Evolutionary conservation across 2,113 vertebrate genomes (phyloP).

Genomic region (Grammomys dolichurus): DNA sequence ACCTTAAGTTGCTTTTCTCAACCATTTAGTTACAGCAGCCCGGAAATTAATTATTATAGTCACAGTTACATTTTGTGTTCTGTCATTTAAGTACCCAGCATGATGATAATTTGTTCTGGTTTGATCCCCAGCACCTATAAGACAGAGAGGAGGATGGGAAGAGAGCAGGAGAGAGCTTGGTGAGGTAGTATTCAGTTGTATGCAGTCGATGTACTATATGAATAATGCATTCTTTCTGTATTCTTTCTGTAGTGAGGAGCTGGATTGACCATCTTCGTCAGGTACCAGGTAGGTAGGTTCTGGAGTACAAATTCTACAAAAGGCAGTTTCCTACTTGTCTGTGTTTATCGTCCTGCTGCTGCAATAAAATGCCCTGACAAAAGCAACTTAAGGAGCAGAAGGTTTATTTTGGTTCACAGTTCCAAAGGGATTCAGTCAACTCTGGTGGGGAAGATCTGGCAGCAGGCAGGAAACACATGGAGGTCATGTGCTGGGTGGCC

Average conservation of each 20-base stretch:
- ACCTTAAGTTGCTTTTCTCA: background rate
- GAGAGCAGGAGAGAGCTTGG: background rate
- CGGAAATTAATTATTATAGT: conserved; percentile 1
- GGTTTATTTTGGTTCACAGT: background rate
- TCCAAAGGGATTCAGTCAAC: background rate
- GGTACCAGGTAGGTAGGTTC: background rate
- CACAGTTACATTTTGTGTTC: background rate
- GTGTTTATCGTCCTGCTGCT: background rate
- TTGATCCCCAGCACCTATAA: background rate
- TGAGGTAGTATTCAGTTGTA: background rate
- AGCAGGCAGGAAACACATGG: too few relatives aligned
- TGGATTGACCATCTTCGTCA: background rate
- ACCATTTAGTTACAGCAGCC: background rate
- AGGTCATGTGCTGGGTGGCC: background rate
- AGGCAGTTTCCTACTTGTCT: background rate
- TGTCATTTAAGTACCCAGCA: background rate
- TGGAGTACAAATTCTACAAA: conserved; percentile 15
- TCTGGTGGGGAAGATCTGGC: background rate
- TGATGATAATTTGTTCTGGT: background rate
- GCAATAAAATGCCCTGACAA: background rate
- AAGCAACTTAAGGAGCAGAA: background rate
- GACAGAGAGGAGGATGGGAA: background rate
- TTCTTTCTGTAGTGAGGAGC: conserved; percentile 19
- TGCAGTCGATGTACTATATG: background rate
- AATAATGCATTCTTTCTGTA: background rate